Percentiles rank a stretch among this genome's conserved stretches.
phyloP scores from a whole-genome alignment of 2,797 vertebrate genomes.

The Chiloscyllium punctatum region DNA sequence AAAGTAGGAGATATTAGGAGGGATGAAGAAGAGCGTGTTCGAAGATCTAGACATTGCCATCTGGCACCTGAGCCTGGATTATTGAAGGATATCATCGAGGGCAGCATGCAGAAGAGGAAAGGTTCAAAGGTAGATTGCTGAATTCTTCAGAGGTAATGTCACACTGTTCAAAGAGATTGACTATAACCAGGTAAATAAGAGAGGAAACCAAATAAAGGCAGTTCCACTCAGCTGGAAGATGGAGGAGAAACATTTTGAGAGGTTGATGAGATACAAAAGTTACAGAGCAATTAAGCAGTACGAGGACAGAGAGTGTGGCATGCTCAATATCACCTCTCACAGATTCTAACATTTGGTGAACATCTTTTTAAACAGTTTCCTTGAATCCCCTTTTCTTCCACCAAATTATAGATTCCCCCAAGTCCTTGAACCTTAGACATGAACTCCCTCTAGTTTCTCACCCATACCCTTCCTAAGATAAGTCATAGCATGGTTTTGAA shows the following conservation, averaged over 20 bases:
- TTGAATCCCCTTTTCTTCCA: neutral
- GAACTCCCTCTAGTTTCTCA: neutral
- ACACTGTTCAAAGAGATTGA: neutral
- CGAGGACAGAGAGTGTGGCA: neutral
- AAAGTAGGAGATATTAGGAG: neutral
- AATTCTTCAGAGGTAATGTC: neutral
- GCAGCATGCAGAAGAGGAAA: neutral
- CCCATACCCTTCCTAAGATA: constrained; percentile 13
- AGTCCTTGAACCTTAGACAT: neutral
- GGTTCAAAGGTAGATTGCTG: neutral
- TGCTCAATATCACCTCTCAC: neutral
- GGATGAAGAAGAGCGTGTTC: neutral
- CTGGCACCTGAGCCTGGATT: neutral
- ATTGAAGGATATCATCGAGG: neutral
- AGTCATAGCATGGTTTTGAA: constrained; percentile 10
- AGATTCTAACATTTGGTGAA: neutral
- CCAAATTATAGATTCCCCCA: neutral
- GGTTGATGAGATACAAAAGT: too few relatives aligned
- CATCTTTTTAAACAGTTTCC: neutral
- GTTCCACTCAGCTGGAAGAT: neutral
- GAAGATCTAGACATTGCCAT: neutral
- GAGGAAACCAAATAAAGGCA: neutral
- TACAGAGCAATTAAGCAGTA: neutral
- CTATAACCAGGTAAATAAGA: neutral
- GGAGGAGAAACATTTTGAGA: neutral